Percentiles rank a stretch among this genome's conserved stretches.
These are phyloP conservation scores for Teleopsis dalmanni DNA, from an alignment of 1,140 invertebrate genomes.

Conservation along the genomic window DNA sequence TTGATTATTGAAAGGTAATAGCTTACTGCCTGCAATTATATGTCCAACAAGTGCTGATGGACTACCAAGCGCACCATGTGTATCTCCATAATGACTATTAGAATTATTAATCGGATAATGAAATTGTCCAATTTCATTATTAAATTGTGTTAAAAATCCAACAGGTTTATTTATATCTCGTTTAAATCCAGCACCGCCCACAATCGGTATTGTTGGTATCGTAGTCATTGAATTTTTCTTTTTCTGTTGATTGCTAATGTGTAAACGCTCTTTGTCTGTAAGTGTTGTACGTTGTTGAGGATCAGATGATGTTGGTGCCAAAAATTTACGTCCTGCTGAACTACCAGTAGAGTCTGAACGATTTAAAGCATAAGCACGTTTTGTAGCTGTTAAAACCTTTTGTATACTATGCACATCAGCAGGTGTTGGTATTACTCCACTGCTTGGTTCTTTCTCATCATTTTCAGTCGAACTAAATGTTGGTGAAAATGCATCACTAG, in stretches of 20 bases:
- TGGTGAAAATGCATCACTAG: slow-evolving; percentile 38
- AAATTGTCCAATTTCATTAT: slow-evolving; percentile 29
- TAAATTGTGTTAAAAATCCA: neutral
- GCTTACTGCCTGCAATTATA: slow-evolving; percentile 21
- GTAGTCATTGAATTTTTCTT: slow-evolving; percentile 42
- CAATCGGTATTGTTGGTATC: slow-evolving; percentile 17
- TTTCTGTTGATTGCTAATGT: slow-evolving; percentile 34
- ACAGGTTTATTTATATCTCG: neutral
- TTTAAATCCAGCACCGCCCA: slow-evolving; percentile 10
- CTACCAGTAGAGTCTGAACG: slow-evolving; percentile 75
- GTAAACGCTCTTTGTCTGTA: slow-evolving; percentile 56
- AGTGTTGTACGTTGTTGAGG: slow-evolving; percentile 52
- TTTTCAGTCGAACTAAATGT: slow-evolving; percentile 40
- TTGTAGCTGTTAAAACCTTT: slow-evolving; percentile 19
- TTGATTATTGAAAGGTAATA: slow-evolving; percentile 46
- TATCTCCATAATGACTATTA: slow-evolving; percentile 15
- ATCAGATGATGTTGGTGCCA: slow-evolving; percentile 82
- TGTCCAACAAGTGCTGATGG: slow-evolving; percentile 36
- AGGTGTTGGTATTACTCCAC: slow-evolving; percentile 14
- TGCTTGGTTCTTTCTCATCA: slow-evolving; percentile 33
- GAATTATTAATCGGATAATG: slow-evolving; percentile 30
- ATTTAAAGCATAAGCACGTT: slow-evolving; percentile 49
- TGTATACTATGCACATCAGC: slow-evolving; percentile 7
- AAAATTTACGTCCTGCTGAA: slow-evolving; percentile 69
- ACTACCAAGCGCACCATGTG: slow-evolving; percentile 25